Evolutionary conservation across 92 coral and sea anemone genomes (phyloP).

Genomic region (Epizoanthus stellaris): DNA sequence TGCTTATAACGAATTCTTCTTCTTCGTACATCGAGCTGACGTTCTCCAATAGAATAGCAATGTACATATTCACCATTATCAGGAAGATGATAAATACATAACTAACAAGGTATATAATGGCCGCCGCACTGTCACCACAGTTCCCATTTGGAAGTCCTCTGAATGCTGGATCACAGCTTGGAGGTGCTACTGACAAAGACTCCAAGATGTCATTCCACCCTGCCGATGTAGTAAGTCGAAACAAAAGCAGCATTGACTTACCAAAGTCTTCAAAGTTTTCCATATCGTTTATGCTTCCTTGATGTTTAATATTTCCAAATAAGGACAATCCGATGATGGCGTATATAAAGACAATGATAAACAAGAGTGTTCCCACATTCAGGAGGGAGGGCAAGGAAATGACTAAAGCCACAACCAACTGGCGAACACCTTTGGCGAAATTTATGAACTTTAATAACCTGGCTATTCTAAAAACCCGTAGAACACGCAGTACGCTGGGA

Average conservation of each 20-base stretch:
- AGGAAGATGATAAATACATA: constrained; percentile 84
- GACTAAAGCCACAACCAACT: constrained; percentile 7
- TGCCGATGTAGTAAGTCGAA: constrained; percentile 89
- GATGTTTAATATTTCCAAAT: constrained; percentile 35
- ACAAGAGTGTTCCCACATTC: constrained; percentile 29
- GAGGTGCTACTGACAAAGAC: constrained; percentile 79
- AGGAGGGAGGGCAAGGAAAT: constrained; percentile 30
- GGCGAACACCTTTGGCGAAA: constrained; percentile 34
- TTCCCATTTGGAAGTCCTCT: constrained; percentile 78
- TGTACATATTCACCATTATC: constrained; percentile 93
- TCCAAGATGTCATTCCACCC: constrained; percentile 95
- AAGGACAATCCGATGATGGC: constrained; percentile 37
- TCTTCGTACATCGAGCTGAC: constrained; percentile 85
- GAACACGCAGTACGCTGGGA: constrained; percentile 23
- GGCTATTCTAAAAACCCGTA: constrained; percentile 30
- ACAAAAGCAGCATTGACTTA: constrained; percentile 39
- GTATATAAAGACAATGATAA: constrained; percentile 33
- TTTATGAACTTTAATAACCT: constrained; percentile 28
- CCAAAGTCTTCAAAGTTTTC: constrained; percentile 38
- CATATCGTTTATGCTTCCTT: constrained; percentile 32
- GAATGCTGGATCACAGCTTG: constrained; percentile 69
- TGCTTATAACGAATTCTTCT: constrained; percentile 86
- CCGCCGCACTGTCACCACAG: constrained; percentile 75
- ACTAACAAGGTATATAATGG: constrained; percentile 71
- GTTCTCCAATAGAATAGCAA: constrained; percentile 92